Evolutionary conservation across 2,797 vertebrate species (phyloP).

Genomic region (Octomys mimax): DNA sequence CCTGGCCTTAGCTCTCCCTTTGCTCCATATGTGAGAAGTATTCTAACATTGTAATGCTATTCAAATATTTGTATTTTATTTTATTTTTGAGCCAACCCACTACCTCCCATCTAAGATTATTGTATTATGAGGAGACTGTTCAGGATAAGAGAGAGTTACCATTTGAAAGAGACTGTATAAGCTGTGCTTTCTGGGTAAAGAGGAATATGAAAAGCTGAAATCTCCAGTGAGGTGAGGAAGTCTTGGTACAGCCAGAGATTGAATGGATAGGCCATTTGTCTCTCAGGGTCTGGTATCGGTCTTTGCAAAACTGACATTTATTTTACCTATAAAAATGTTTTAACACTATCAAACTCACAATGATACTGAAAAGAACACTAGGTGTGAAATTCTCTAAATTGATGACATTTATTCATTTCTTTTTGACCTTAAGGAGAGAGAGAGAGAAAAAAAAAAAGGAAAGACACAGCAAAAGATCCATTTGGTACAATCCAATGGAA

Average conservation of each 20-base stretch:
- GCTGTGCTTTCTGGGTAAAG: slow-evolving; percentile 90
- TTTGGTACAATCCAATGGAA: slow-evolving; percentile 72
- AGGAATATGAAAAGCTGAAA: slow-evolving; percentile 90
- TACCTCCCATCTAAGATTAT: slow-evolving; percentile 86
- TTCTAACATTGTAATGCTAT: slow-evolving; percentile 86
- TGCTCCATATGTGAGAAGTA: slow-evolving; percentile 36
- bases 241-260: slow-evolving; percentile 88
- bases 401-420: slow-evolving; percentile 82
- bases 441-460: background rate
- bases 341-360: slow-evolving; percentile 75
- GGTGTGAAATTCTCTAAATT: slow-evolving; percentile 67
- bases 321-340: slow-evolving; percentile 94
- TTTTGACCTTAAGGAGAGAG: slow-evolving; percentile 51
- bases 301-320: slow-evolving; percentile 96
- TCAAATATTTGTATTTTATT: slow-evolving; percentile 87
- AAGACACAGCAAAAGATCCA: slow-evolving; percentile 11
- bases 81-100: slow-evolving; percentile 31
- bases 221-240: slow-evolving; percentile 90
- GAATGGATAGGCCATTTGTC: slow-evolving; percentile 89
- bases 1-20: slow-evolving; percentile 25
- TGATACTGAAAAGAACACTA: slow-evolving; percentile 50
- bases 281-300: slow-evolving; percentile 93
- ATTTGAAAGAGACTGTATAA: slow-evolving; percentile 90
- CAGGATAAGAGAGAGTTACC: slow-evolving; percentile 91
- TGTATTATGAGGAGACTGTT: slow-evolving; percentile 87